Conservation (phyloP, 2,888 invertebrate species). For the Caradrina clavipalpis region DNA sequence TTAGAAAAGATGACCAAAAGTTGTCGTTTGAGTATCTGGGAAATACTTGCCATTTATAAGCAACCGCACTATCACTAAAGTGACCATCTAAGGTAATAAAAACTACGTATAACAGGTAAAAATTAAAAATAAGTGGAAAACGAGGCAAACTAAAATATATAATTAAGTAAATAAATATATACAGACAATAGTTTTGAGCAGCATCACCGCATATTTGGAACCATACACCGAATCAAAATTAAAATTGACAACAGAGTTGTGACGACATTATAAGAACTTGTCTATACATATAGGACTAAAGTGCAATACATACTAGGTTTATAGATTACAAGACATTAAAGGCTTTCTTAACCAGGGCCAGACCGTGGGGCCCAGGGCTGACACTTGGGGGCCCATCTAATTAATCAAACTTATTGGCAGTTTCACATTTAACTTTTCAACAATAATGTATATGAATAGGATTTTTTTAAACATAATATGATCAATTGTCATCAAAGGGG, state of each 20-base stretch:
- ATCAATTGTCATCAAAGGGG: no score
- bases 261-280: slow-evolving; percentile 9
- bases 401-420: no score
- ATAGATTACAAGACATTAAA: slow-evolving; percentile 35
- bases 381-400: no score
- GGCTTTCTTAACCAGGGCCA: slow-evolving; percentile 16
- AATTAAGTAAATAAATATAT: slow-evolving; percentile 52
- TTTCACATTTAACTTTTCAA: no score
- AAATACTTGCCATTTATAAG: not conserved
- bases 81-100: not conserved
- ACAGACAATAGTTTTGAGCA: slow-evolving; percentile 36
- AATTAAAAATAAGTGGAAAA: slow-evolving; percentile 52
- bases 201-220: slow-evolving; percentile 43
- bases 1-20: not conserved
- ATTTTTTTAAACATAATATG: no score
- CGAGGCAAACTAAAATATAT: slow-evolving; percentile 54
- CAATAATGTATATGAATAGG: no score
- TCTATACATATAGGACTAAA: slow-evolving; percentile 23
- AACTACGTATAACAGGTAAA: slow-evolving; percentile 32
- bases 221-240: slow-evolving; percentile 48
- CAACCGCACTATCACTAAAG: not conserved
- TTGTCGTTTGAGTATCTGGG: not conserved
- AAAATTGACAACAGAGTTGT: slow-evolving; percentile 31
- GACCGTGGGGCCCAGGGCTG: no score
- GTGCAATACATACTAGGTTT: slow-evolving; percentile 15